These are phyloP conservation scores for Cataglyphis hispanica DNA, from an alignment of 1,140 invertebrate genomes.

Conservation along the genomic window DNA sequence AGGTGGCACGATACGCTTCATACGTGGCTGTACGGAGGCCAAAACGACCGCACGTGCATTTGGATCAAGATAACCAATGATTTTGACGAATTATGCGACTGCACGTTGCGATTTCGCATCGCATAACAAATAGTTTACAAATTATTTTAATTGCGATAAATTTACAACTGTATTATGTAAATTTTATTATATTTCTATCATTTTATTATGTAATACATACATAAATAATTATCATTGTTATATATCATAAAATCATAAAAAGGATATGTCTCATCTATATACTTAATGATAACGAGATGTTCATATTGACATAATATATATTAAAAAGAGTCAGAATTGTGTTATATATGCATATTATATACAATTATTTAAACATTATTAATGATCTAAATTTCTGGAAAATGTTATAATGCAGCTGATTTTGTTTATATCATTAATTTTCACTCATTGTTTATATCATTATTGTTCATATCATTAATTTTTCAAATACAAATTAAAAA, in stretches of 20 bases:
- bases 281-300: not conserved
- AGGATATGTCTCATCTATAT: not conserved
- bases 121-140: constrained; percentile 34
- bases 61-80: constrained; percentile 58
- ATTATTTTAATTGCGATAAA: constrained; percentile 51
- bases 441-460: no score
- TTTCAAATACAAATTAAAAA: constrained; percentile 35
- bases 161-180: not conserved
- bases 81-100: constrained; percentile 57
- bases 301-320: not conserved
- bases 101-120: constrained; percentile 33
- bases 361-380: not conserved
- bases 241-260: not conserved
- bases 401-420: not conserved
- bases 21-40: constrained; percentile 40
- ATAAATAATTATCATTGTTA: not conserved
- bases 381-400: not conserved
- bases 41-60: constrained; percentile 58
- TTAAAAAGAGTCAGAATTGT: not conserved
- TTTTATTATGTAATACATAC: constrained; percentile 13
- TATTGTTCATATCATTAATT: constrained; percentile 20
- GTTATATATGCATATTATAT: not conserved
- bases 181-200: not conserved
- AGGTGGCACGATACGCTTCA: constrained; percentile 70
- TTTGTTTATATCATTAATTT: constrained; percentile 29